Evolutionary conservation across 2,888 invertebrate genomes (phyloP), one percentile per base, ranked within the genome.

Genomic region (Saturnia pavonia): DNA sequence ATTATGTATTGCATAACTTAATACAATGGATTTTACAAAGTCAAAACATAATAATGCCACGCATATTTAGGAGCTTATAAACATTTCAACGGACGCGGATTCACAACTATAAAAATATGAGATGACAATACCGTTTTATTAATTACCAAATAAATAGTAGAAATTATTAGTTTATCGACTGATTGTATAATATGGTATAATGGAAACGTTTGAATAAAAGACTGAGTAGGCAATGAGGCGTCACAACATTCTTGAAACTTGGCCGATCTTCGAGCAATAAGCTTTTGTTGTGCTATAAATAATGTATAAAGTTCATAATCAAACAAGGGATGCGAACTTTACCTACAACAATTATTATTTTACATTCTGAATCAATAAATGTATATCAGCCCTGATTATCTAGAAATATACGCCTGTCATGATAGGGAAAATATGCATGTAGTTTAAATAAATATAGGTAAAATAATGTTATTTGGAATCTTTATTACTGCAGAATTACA

Each of bases 181-280:
- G 25, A 4, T 14, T 60, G 1, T 27, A 60, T 16, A 60, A 60
- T 57, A 16, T 34, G 34, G 27, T 25, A 72, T 81, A 82, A 81
- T 81, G 84, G 82, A 79, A 82, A 84, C 82, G 76, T 74, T 73
- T 40, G 69, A 74, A 77, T 77, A 73, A 73, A 74, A 76, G 72
- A 76, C 73, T 76, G 72, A 76, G 74, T 75, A 76, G 72, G 76
- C 82, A 76, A 82, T 82, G 82, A 78, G 73, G 81, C 80, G 78
- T 76, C 69, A 74, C 77, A 75, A 74, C 77, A 75, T 83, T 82
- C 82, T 76, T 72, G 72, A 81, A 80, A 80, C 68, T 69, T 74
- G 74, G 72, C 73, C 68, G 75, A 75, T 74, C 74, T 74, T 70
- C 74, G 71, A 81, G 78, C 78, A 80, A 77, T 79, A 77, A 75